phyloP scores from a whole-genome alignment of 1,140 invertebrate genomes.

The Apis dorsata region DNA sequence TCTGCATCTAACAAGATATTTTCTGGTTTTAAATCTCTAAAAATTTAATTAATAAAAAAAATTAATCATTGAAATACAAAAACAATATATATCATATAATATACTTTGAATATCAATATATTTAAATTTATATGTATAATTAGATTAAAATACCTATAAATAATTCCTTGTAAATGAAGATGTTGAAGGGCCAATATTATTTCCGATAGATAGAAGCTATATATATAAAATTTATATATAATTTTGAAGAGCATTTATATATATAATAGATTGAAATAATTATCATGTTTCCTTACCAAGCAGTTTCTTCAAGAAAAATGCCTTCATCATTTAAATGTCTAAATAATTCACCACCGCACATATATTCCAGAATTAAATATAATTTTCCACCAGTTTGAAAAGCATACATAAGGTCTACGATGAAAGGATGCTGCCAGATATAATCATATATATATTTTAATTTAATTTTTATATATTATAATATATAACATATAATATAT shows the following conservation, averaged over 20 bases:
- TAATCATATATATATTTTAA: constrained; percentile 36
- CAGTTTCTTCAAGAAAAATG: constrained; percentile 98
- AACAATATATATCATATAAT: background rate
- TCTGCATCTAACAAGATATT: constrained; percentile 97
- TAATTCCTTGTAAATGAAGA: constrained; percentile 97
- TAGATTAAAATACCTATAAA: constrained; percentile 84
- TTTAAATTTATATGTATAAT: background rate
- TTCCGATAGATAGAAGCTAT: constrained; percentile 98
- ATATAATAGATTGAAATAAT: background rate
- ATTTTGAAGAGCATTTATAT: background rate
- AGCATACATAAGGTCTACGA: constrained; percentile 98
- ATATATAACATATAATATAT: too few species aligned
- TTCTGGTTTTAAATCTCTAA: constrained; percentile 98
- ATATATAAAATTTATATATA: constrained; percentile 74
- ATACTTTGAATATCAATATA: background rate
- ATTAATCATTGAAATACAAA: background rate
- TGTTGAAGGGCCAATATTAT: constrained; percentile 98
- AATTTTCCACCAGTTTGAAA: constrained; percentile 99
- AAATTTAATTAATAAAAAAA: constrained; percentile 31
- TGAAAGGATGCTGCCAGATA: constrained; percentile 94
- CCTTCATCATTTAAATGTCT: constrained; percentile 99
- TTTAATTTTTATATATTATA: background rate
- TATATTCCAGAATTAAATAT: constrained; percentile 98
- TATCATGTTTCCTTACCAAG: constrained; percentile 84
- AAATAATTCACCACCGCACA: constrained; percentile 98